Percentiles rank a stretch among this genome's conserved stretches.
phyloP scores from a whole-genome alignment of 2,113 vertebrate species.

The Epinephelus lanceolatus region DNA sequence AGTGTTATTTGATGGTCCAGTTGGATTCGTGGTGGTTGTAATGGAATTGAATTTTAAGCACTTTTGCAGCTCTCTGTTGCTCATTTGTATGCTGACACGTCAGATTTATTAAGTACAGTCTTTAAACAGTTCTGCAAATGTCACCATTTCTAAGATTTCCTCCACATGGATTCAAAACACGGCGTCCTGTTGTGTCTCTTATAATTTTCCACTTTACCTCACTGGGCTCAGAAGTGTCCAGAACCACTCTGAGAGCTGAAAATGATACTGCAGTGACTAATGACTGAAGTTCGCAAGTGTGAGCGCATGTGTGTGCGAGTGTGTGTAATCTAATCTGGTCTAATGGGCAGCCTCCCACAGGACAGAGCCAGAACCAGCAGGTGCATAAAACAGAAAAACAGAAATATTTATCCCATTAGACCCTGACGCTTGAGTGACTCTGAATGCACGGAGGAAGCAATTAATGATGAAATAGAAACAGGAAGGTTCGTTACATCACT shows the following conservation, averaged over 20 bases:
- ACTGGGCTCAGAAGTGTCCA: not conserved
- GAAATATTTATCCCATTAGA: conserved; percentile 56
- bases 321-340: conserved; percentile 69
- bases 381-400: conserved; percentile 62
- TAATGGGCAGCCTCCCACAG: conserved; percentile 68
- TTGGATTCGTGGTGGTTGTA: conserved; percentile 25
- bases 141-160: not conserved
- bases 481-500: not conserved
- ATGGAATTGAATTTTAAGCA: not conserved
- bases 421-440: conserved; percentile 47
- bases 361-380: conserved; percentile 71
- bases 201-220: not conserved
- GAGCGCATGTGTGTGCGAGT: conserved; percentile 12
- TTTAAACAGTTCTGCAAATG: not conserved
- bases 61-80: not conserved
- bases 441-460: conserved; percentile 68
- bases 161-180: not conserved
- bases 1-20: conserved; percentile 45
- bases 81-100: not conserved
- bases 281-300: conserved; percentile 39
- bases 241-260: conserved; percentile 41
- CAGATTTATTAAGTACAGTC: too few species aligned
- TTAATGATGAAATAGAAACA: conserved; percentile 43
- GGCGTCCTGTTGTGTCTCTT: not conserved
- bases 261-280: conserved; percentile 44